Conservation (phyloP, 2,888 invertebrate genomes). For the Baccha elongata region DNA sequence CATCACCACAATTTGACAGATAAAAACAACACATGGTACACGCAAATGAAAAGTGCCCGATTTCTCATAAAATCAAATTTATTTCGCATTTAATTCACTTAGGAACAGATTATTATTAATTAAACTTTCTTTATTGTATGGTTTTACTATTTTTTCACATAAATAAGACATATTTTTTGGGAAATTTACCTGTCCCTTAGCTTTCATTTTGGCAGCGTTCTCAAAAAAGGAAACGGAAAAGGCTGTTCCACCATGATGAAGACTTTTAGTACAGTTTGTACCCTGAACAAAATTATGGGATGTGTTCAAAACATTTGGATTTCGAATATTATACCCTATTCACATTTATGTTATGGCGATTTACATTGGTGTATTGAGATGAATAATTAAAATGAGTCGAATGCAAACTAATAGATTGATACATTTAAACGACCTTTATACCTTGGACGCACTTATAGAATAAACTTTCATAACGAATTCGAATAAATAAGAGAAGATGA, state of each 20-base stretch:
- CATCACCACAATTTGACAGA: slow-evolving; percentile 67
- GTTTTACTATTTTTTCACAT: slow-evolving; percentile 33
- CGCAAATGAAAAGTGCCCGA: no score
- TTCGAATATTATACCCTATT: no score
- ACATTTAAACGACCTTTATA: no score
- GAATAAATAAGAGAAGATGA: no score
- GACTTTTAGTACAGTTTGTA: slow-evolving; percentile 58
- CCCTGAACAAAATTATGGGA: slow-evolving; percentile 19
- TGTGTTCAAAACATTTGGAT: slow-evolving; percentile 40
- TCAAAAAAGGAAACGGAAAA: slow-evolving; percentile 83
- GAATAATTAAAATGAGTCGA: no score
- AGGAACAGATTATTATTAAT: neutral
- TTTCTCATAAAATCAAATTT: slow-evolving; percentile 7
- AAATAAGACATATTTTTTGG: slow-evolving; percentile 41
- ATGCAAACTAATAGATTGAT: no score
- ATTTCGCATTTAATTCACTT: neutral
- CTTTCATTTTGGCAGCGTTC: slow-evolving; percentile 88
- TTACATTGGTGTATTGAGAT: no score
- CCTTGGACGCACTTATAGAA: no score
- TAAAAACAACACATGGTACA: slow-evolving; percentile 66
- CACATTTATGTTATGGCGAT: no score
- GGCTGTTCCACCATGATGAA: slow-evolving; percentile 61
- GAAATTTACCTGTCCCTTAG: slow-evolving; percentile 90
- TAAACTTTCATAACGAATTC: no score
- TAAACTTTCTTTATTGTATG: slow-evolving; percentile 21